Conservation (phyloP, 1,140 invertebrate genomes). For the Orussus abietinus region DNA sequence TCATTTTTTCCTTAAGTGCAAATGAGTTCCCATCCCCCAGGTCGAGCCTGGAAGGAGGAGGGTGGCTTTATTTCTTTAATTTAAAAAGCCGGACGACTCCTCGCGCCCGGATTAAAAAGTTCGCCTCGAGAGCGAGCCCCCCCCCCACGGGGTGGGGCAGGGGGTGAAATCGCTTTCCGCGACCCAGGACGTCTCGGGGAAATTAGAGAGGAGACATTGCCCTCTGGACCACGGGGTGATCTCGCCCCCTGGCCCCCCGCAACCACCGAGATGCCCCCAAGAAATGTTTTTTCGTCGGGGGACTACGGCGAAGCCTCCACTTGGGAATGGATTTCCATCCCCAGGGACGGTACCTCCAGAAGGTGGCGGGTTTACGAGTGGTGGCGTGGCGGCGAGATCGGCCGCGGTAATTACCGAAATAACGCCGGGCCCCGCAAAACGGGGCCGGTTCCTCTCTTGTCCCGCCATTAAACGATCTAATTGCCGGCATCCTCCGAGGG, state of each 20-base stretch:
- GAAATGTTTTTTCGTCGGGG: slow-evolving; percentile 12
- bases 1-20: slow-evolving; percentile 54
- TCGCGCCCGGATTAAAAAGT: slow-evolving; percentile 41
- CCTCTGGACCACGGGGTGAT: slow-evolving; percentile 1
- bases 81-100: slow-evolving; percentile 45
- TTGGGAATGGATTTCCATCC: slow-evolving; percentile 13
- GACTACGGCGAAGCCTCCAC: slow-evolving; percentile 4
- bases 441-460: slow-evolving; percentile 33
- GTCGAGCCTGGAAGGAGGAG: slow-evolving; percentile 16
- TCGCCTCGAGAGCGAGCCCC: slow-evolving; percentile 18
- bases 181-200: too few relatives aligned
- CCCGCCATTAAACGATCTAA: slow-evolving; percentile 46
- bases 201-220: too few relatives aligned
- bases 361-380: not conserved
- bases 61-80: slow-evolving; percentile 45
- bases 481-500: slow-evolving; percentile 31
- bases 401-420: slow-evolving; percentile 38
- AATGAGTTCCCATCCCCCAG: slow-evolving; percentile 41
- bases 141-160: too few relatives aligned
- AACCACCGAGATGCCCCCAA: slow-evolving; percentile 14
- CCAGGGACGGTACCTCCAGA: slow-evolving; percentile 15
- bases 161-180: too few relatives aligned
- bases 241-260: slow-evolving; percentile 3
- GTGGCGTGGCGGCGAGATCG: not conserved
- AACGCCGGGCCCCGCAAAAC: slow-evolving; percentile 32